Evolutionary conservation across 2,113 vertebrate genomes (phyloP), one percentile per base, ranked within the genome.

Genomic region (Labeo catla): DNA sequence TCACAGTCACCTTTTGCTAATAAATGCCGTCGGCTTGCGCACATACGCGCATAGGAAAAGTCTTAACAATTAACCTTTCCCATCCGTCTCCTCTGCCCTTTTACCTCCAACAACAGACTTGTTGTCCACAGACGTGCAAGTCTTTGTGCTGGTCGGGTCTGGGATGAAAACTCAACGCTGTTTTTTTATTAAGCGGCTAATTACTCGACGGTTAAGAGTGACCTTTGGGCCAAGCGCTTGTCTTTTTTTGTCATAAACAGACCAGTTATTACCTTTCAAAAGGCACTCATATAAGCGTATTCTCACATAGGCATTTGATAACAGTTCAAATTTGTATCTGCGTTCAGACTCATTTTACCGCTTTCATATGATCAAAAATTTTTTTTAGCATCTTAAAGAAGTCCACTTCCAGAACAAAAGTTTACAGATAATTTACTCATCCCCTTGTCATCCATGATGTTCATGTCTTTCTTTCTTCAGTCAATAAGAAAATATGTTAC

Each of bases 51-150:
- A 65, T 19, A 74, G 6, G 12, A 81, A 84, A 84, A 84, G 88
- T 84, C 88, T 89, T 81, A 77, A 84, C 61, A 77, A 81, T 84
- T 85, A 88, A 88, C 82, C 86, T 89, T 85, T 89, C 73, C 54
- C 15, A 73, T 84, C 61, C 63, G 39, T 79, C 59, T 73, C 66
- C 80, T n/a, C 74, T 85, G 86, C 79, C 84, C 87, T 87, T 86
- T 86, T 84, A 68, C 86, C 68, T 34, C 21, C 61, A 34, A 19
- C 78, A 73, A 61, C 83, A 76, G 65, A 66, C 76, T 28, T 78
- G 73, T 85, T 79, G 83, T 82, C 73, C 81, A 63, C 34, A 77
- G 76, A 65, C 28, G 36, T 65, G 84, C 11, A 4, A 72, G 84
- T 50, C 81, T 70, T 86, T 84, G 47, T 84, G 47, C 78, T 28